phyloP scores from a whole-genome alignment of 2,797 vertebrate species.

The Hapalemur alaotrensis region DNA sequence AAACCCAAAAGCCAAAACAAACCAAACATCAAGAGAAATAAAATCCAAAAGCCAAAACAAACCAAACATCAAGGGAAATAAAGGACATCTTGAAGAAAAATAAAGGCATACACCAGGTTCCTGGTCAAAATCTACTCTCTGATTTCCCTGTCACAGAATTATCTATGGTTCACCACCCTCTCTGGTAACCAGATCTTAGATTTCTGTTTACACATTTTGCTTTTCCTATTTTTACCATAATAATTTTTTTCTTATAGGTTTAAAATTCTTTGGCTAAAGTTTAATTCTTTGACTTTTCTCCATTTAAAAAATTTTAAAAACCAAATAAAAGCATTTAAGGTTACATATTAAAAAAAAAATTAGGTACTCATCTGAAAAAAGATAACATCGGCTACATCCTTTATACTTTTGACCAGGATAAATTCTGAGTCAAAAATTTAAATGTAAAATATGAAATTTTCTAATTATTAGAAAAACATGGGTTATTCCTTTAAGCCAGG shows the following conservation, averaged over 20 bases:
- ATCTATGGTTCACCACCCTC: not conserved
- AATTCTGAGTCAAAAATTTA: not conserved
- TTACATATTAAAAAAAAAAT: not conserved
- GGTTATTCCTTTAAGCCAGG: not conserved
- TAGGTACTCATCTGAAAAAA: not conserved
- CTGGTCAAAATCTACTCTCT: not conserved
- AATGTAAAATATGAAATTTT: not conserved
- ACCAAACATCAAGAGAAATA: not conserved
- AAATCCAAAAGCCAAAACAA: not conserved
- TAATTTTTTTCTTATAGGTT: not conserved
- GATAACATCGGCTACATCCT: not conserved
- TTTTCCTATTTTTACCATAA: not conserved
- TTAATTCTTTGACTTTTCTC: conserved; percentile 15
- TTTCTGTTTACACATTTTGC: conserved; percentile 6
- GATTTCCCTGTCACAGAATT: not conserved
- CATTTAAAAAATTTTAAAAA: not conserved
- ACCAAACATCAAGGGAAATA: not conserved
- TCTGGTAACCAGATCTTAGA: not conserved
- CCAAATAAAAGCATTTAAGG: conserved; percentile 13
- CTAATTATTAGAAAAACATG: not conserved
- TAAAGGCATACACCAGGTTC: not conserved
- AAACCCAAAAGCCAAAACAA: not conserved
- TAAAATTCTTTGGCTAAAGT: conserved; percentile 13
- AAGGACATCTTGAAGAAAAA: not conserved
- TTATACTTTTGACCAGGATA: not conserved